phyloP scores from a whole-genome alignment of 2,113 vertebrate species.

The Esox niger region DNA sequence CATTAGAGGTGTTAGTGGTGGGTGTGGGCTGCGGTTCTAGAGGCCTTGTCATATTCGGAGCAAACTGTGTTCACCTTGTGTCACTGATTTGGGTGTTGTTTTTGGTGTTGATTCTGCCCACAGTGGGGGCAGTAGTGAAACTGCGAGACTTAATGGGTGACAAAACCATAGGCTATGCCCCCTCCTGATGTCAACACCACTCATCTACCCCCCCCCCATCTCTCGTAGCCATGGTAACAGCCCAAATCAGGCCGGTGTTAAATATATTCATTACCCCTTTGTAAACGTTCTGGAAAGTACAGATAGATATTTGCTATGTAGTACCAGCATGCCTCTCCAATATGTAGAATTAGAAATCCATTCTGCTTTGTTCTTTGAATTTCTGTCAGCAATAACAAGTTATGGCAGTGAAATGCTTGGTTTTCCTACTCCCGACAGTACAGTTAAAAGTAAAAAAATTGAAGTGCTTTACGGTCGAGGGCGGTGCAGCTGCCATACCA shows the following conservation, averaged over 20 bases:
- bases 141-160: conserved; percentile 31
- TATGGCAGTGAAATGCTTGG: too few relatives aligned
- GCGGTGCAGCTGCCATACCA: too few relatives aligned
- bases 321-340: too few relatives aligned
- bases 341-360: too few relatives aligned
- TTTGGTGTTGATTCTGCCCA: conserved; percentile 29
- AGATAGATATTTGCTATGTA: too few relatives aligned
- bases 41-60: conserved; percentile 5
- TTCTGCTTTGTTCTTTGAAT: conserved; percentile 8
- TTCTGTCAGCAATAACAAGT: too few relatives aligned
- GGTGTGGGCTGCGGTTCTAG: background rate
- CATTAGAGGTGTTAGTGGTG: background rate
- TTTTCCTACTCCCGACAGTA: too few relatives aligned
- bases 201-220: background rate
- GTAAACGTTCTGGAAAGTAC: too few relatives aligned
- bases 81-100: conserved; percentile 40
- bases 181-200: conserved; percentile 37
- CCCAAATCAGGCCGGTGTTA: background rate
- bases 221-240: conserved; percentile 45
- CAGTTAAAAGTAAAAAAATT: too few relatives aligned
- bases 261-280: too few relatives aligned
- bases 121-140: conserved; percentile 8
- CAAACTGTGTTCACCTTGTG: conserved; percentile 20
- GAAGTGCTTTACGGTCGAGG: too few relatives aligned
- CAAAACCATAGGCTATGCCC: conserved; percentile 35